A percentile compares a stretch with the other conserved stretches of the same genome.
Conservation (phyloP, 2,888 invertebrate genomes). For the Epinotia ramella region DNA sequence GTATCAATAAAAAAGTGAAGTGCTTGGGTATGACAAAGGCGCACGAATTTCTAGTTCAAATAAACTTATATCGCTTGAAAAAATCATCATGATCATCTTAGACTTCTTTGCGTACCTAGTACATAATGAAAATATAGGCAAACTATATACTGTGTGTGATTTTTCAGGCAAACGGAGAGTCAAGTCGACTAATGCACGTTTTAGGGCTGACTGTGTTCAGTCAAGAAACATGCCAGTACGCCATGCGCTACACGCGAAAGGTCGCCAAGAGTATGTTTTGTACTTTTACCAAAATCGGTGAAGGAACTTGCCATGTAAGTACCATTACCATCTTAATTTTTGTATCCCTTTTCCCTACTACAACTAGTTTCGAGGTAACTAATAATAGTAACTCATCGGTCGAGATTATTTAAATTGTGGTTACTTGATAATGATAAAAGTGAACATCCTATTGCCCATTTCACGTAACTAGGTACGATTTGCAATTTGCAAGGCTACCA, state of each 20-base stretch:
- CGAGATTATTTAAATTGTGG: neutral
- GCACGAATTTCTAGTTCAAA: too few relatives aligned
- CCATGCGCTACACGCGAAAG: conserved; percentile 71
- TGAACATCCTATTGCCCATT: too few relatives aligned
- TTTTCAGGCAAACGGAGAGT: conserved; percentile 67
- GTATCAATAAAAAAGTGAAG: too few relatives aligned
- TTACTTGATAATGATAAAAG: too few relatives aligned
- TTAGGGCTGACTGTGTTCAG: conserved; percentile 70
- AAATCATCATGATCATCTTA: too few relatives aligned
- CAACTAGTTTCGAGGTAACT: neutral
- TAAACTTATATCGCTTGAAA: too few relatives aligned
- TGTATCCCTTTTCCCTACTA: neutral
- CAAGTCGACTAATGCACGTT: conserved; percentile 64
- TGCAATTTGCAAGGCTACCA: too few relatives aligned
- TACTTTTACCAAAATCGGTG: conserved; percentile 71
- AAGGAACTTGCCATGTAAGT: conserved; percentile 80
- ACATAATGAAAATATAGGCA: neutral
- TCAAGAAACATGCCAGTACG: conserved; percentile 71
- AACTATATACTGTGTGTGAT: conserved; percentile 10
- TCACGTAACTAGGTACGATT: too few relatives aligned
- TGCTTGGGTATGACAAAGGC: too few relatives aligned
- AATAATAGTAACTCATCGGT: too few relatives aligned
- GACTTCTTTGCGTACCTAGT: neutral
- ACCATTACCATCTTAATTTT: neutral
- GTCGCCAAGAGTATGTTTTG: conserved; percentile 75